A percentile compares a stretch with the other conserved stretches of the same genome.
Evolutionary conservation across 2,797 vertebrate species (phyloP).

Genomic region (Eremophila alpestris): DNA sequence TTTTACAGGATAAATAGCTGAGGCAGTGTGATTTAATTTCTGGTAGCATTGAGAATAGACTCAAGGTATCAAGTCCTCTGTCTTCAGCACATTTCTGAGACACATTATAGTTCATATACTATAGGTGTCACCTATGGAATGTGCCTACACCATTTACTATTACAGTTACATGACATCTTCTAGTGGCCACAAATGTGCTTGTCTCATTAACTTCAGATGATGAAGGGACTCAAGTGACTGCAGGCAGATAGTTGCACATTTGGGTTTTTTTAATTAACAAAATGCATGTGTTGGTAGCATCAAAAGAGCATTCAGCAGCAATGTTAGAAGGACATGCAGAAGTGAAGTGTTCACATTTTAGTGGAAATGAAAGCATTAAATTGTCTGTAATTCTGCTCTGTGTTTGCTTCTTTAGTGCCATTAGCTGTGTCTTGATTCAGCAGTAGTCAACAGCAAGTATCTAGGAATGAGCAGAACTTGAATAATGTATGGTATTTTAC

Average conservation of each 20-base stretch:
- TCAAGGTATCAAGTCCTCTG: neutral
- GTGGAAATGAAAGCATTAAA: neutral
- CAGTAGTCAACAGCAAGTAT: neutral
- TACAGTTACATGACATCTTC: neutral
- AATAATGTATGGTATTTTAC: neutral
- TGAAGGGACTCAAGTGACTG: neutral
- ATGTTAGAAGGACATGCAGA: neutral
- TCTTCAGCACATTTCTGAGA: neutral
- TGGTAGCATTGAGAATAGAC: neutral
- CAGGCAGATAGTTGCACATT: neutral
- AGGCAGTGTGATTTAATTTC: neutral
- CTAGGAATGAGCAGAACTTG: neutral
- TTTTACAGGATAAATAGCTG: neutral
- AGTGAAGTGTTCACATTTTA: neutral
- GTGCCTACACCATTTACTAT: neutral
- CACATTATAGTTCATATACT: neutral
- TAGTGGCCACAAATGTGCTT: neutral
- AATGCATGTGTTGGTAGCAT: neutral
- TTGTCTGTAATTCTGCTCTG: neutral
- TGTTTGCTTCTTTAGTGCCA: neutral
- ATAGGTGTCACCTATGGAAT: neutral
- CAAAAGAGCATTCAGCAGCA: neutral
- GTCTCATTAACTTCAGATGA: neutral
- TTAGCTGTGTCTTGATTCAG: neutral
- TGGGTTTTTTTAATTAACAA: neutral